These are phyloP conservation scores for Cassiopea xamachana DNA, from an alignment of 30 jellyfish, hydroid and myxozoan species.

Conservation along the genomic window DNA sequence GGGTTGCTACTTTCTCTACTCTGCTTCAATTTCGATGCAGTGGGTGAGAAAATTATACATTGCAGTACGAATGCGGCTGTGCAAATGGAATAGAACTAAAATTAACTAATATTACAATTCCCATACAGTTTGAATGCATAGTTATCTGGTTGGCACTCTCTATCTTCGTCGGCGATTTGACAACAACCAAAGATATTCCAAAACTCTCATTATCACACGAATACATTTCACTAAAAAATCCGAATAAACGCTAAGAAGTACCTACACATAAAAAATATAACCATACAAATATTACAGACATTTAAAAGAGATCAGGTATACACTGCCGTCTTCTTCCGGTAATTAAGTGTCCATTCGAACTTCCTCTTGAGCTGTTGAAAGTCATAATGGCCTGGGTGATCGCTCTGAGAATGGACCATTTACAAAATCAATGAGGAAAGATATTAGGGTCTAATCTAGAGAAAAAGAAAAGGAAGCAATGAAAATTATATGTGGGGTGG, in stretches of 20 bases:
- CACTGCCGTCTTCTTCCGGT: neutral
- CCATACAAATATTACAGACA: conserved; percentile 46
- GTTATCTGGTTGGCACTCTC: neutral
- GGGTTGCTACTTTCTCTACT: no score
- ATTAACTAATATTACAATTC: no score
- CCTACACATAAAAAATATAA: conserved; percentile 18
- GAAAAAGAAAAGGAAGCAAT: neutral
- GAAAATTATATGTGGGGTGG: neutral
- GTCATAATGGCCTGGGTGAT: neutral
- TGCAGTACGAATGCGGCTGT: no score
- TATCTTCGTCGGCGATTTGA: neutral
- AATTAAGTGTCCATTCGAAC: neutral
- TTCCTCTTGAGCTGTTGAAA: neutral
- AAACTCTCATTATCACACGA: neutral
- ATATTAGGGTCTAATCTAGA: neutral
- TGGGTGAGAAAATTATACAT: no score
- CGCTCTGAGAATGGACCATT: neutral
- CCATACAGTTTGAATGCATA: neutral
- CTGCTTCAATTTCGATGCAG: no score
- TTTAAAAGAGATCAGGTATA: conserved; percentile 9
- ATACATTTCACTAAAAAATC: conserved; percentile 2
- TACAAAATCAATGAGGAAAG: neutral
- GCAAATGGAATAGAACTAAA: no score
- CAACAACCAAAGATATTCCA: neutral
- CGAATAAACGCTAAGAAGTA: neutral